A percentile compares a stretch with the other conserved stretches of the same genome.
Conservation (phyloP, 2,113 vertebrate species). For the Rhipidura dahli region DNA sequence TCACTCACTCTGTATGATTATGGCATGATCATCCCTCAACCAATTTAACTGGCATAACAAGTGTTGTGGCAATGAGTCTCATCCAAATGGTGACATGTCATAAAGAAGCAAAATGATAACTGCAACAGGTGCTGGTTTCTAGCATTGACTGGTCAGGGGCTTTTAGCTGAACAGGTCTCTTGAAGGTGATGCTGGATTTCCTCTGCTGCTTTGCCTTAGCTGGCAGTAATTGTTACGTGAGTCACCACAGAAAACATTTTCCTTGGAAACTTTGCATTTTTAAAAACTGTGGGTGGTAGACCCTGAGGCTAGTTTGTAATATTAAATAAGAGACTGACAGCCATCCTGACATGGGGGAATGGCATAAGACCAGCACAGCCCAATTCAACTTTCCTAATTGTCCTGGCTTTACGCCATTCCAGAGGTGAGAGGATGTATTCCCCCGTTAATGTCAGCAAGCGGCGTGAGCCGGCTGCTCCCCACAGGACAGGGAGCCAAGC, state of each 20-base stretch:
- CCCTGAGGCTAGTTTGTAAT: not conserved
- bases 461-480: rapidly evolving
- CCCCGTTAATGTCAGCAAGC: not conserved
- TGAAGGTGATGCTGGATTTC: not conserved
- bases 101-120: not conserved
- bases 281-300: not conserved
- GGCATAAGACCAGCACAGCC: not conserved
- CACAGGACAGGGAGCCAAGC: not conserved
- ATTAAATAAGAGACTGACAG: not conserved
- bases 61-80: not conserved
- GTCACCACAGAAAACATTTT: not conserved
- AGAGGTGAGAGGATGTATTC: not conserved
- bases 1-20: not conserved
- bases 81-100: not conserved
- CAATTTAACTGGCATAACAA: not conserved
- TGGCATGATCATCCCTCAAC: not conserved
- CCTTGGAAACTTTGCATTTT: not conserved
- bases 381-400: not conserved
- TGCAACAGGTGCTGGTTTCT: not conserved
- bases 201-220: not conserved
- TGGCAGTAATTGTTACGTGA: not conserved
- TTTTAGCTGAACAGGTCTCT: not conserved
- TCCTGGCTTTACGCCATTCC: not conserved
- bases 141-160: not conserved
- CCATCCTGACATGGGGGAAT: not conserved